phyloP scores from a whole-genome alignment of 2,113 vertebrate species.

The Anoura caudifer region DNA sequence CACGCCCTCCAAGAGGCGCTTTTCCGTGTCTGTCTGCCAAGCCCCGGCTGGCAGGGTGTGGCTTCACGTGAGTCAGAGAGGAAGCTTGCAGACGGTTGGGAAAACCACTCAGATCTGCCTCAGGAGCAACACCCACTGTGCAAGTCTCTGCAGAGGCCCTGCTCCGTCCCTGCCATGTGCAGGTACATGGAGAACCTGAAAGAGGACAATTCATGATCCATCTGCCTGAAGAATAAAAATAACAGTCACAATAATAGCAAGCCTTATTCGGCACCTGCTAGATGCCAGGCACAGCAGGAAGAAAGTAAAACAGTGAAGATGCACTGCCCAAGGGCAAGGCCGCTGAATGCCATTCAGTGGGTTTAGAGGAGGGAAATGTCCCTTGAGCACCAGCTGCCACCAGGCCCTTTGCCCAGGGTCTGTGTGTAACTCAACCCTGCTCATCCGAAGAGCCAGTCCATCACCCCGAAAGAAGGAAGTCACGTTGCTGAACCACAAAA shows the following conservation, averaged over 20 bases:
- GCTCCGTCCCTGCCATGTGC: rapidly evolving
- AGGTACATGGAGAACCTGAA: rapidly evolving
- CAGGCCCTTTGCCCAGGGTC: rapidly evolving
- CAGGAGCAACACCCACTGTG: not conserved
- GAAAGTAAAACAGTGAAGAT: no score
- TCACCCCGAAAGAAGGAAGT: not conserved
- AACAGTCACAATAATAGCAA: no score
- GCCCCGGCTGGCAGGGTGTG: not conserved
- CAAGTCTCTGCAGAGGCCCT: not conserved
- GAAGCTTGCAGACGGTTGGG: not conserved
- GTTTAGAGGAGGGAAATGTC: not conserved
- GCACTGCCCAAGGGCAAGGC: not conserved
- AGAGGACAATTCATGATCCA: not conserved
- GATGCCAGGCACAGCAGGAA: no score
- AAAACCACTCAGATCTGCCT: not conserved
- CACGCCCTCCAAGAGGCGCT: not conserved
- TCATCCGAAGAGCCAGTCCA: not conserved
- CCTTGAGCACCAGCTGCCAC: not conserved
- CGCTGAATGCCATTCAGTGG: rapidly evolving
- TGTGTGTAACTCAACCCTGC: not conserved
- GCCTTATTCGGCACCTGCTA: no score
- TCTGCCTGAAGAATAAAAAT: not conserved
- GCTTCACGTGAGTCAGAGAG: not conserved
- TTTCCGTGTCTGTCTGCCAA: not conserved
- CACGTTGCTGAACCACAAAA: not conserved